Base-by-base conservation (phyloP, 2,888 invertebrate species). In the Galerucella calmariensis region DNA sequence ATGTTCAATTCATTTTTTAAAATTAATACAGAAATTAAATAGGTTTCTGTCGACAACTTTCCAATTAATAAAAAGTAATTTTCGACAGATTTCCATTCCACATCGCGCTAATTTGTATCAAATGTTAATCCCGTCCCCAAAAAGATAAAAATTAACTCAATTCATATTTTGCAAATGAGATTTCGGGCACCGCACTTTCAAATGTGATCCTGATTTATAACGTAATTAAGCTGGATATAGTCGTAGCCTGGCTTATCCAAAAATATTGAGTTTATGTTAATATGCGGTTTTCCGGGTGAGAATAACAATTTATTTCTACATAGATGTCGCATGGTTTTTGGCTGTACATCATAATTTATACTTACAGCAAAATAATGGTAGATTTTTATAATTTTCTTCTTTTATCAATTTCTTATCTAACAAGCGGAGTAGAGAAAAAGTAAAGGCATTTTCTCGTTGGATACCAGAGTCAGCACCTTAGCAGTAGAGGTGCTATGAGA, bases 171-270 rank as follows among this genome's bases (percentile, higher is more conserved):
- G 62, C 51, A 67, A 74, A 72, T 44, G 71, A 71, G 71, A 74
- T 71, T 71, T 67, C 20, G 63, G 59, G n/a, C 24, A 66, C 61
- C 70, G 73, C 62, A 72, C 67, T 75, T 75, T 69, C 73, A 66
- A 61, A 67, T 69, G 69, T 72, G 69, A 75, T 53, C 69, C 73
- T 70, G 67, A 72, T 75, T 75, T 75, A 75, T 73, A 70, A 66
- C 61, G 61, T 69, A 75, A 75, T 75, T 75, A 73, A 73, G 59
- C n/a, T 56, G 69, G 62, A 65, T 62, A 65, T 73, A 69, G 69
- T 63, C 76, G 61, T 69, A 63, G 35, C 63, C 44, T 35, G 53
- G 71, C 46, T 71, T 71, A 71, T 71, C 71, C 65, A 58, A 27
- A 71, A 71, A 51, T 71, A 71, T 71, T 58, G 65, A 71, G 65